phyloP scores from a whole-genome alignment of 2,113 vertebrate species.

The Rynchops niger region DNA sequence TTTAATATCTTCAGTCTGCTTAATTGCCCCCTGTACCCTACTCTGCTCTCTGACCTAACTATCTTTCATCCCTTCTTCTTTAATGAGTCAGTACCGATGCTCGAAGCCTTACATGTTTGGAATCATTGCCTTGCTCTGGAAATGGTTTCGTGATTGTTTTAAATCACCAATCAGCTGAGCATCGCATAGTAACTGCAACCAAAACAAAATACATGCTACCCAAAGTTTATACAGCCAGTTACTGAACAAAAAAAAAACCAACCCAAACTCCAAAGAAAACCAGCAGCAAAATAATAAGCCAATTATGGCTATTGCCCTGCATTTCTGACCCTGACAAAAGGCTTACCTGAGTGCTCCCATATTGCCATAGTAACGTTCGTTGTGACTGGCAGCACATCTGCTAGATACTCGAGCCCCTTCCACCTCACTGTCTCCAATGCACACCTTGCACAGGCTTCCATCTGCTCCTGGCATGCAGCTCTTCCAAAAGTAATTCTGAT shows the following conservation, averaged over 20 bases:
- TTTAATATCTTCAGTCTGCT: background rate
- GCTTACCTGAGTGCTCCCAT: constrained; percentile 86
- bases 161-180: background rate
- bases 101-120: background rate
- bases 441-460: constrained; percentile 87
- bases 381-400: constrained; percentile 84
- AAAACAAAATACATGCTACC: background rate
- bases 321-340: background rate
- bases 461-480: constrained; percentile 87
- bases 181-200: background rate
- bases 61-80: background rate
- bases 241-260: background rate
- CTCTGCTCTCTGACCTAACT: background rate
- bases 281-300: background rate
- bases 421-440: constrained; percentile 81
- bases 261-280: background rate
- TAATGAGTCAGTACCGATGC: background rate
- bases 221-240: background rate
- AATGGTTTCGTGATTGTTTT: background rate
- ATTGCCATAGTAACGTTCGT: constrained; percentile 89
- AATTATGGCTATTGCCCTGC: background rate
- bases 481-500: constrained; percentile 86
- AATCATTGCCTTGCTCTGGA: background rate
- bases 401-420: constrained; percentile 75
- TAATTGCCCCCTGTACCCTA: background rate